Evolutionary conservation across 2,797 vertebrate genomes (phyloP), one percentile per base, ranked within the genome.

Genomic region (Crypturellus tataupa): DNA sequence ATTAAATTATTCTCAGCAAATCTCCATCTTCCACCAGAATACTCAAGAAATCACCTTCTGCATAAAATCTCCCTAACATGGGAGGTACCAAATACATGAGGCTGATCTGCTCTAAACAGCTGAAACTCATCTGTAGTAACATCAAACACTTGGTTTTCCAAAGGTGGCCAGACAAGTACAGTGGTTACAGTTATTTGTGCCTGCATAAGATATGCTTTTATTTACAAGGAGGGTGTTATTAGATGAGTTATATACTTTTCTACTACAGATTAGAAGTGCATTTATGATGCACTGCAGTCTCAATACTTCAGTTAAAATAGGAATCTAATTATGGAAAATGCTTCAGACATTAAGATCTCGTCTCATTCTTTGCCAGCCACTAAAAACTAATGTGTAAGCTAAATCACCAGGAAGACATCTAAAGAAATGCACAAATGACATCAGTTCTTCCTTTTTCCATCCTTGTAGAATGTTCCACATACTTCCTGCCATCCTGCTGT

Each of bases 391-490:
- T 35, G 8, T 49, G 8, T 39, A 72, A 79, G 18, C 3, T 65
- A 72, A 89, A 93, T 13, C 15, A 68, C 13, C 16, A 89, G 72
- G 51, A 73, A 80, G 3, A 7, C 18, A 23, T 65, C 39, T 89
- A 46, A 92, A 89, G 46, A 85, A 81, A 60, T n/a, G 2, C 7
- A 58, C 53, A 49, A 27, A 68, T 67, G 21, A 80, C 14, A 68
- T 42, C 21, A 29, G 9, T 73, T 72, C 85, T 80, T 25, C 39
- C 15, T 84, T 79, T 33, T 64, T 75, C 27, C 47, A 6, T 7
- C 55, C 18, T 18, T 31, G 24, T 2, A 13, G 56, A 58, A 12
- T 13, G 19, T 47, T 5, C 2, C 15, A 35, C 3, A 0, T 40
- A 71, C 47, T 93, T 90, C 9, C 4, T 1, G 2, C 20, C 56